A percentile compares a stretch with the other conserved stretches of the same genome.
These are phyloP conservation scores for Champsocephalus esox DNA, from an alignment of 2,797 vertebrate species.

Conservation along the genomic window DNA sequence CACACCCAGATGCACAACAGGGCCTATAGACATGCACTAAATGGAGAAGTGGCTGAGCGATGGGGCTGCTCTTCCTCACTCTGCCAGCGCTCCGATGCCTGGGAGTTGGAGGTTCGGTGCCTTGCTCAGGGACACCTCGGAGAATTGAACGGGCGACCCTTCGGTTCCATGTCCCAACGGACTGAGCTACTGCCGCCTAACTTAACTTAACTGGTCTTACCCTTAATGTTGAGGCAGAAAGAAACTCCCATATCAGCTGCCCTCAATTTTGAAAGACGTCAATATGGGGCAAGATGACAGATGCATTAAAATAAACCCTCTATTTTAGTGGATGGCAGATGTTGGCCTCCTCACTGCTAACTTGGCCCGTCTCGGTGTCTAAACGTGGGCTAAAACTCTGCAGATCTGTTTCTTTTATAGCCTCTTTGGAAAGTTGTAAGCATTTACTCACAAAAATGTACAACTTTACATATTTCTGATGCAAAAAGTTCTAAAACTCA, in stretches of 20 bases:
- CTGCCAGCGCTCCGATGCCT: too few relatives aligned
- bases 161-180: too few relatives aligned
- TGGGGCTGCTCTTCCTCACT: too few relatives aligned
- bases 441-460: neutral
- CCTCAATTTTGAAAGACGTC: conserved; percentile 30
- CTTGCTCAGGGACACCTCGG: too few relatives aligned
- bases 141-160: too few relatives aligned
- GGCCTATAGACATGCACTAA: too few relatives aligned
- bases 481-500: neutral
- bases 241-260: conserved; percentile 15
- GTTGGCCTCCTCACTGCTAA: conserved; percentile 16
- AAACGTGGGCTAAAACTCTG: conserved; percentile 23
- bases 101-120: too few relatives aligned
- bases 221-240: conserved; percentile 1
- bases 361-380: conserved; percentile 11
- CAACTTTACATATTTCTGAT: neutral
- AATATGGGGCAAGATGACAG: conserved; percentile 44
- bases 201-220: neutral
- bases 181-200: too few relatives aligned
- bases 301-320: conserved; percentile 58
- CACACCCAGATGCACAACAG: too few relatives aligned
- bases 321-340: conserved; percentile 62
- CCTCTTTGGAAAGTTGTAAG: neutral
- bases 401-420: conserved; percentile 2
- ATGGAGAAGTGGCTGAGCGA: too few relatives aligned